Evolutionary conservation across 1,140 invertebrate species (phyloP).

Genomic region (Ceratitis capitata): DNA sequence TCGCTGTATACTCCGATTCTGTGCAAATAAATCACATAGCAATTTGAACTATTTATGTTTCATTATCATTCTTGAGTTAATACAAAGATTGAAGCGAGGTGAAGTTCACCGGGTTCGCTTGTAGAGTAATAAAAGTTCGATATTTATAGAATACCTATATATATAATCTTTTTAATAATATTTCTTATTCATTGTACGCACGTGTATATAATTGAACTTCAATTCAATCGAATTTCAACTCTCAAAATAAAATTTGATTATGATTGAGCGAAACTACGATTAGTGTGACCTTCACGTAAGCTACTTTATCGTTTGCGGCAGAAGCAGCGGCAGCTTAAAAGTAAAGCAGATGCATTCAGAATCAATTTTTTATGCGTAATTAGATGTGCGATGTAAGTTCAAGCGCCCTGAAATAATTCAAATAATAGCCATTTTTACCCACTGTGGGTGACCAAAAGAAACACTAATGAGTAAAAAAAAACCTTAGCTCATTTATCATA

Average conservation of each 20-base stretch:
- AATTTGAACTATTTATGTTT: too few species aligned
- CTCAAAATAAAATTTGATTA: background rate
- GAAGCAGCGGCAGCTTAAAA: background rate
- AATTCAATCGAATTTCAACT: background rate
- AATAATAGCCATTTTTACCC: background rate
- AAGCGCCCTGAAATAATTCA: background rate
- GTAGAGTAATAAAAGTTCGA: too few species aligned
- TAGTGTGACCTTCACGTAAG: background rate
- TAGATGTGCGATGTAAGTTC: background rate
- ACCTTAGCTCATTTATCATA: background rate
- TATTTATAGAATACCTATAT: too few species aligned
- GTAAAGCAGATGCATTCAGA: background rate
- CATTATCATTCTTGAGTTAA: too few species aligned
- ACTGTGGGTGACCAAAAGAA: background rate
- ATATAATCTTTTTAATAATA: too few species aligned
- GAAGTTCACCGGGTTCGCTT: too few species aligned
- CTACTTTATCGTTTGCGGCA: too few species aligned
- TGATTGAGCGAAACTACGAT: background rate
- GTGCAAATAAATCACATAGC: too few species aligned
- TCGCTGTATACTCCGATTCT: too few species aligned
- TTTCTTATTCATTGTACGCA: too few species aligned
- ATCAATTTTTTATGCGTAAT: conserved; percentile 29
- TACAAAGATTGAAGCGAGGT: too few species aligned
- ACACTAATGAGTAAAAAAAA: background rate
- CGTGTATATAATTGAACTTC: too few species aligned